These are phyloP conservation scores for Muntiacus muntjak DNA, from an alignment of 2,113 vertebrate species.

Conservation along the genomic window DNA sequence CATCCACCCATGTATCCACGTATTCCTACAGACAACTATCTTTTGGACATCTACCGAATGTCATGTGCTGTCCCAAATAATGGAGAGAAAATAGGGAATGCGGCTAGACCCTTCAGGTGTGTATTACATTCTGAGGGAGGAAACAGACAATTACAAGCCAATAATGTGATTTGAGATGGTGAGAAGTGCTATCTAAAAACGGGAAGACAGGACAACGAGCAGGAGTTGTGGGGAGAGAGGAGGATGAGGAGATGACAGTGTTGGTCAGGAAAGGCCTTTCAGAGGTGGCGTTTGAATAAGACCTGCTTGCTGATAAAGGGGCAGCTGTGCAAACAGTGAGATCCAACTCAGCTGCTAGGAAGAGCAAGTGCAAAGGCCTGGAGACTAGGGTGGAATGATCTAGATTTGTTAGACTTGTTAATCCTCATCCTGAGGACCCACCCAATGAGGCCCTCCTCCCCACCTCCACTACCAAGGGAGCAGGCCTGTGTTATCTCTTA, in stretches of 20 bases:
- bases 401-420: background rate
- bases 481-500: background rate
- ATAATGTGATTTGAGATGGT: background rate
- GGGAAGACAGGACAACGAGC: background rate
- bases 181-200: background rate
- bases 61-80: background rate
- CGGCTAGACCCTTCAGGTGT: background rate
- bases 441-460: background rate
- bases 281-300: background rate
- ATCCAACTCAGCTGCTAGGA: background rate
- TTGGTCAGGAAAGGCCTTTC: background rate
- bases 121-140: background rate
- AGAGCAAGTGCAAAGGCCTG: background rate
- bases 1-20: background rate
- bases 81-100: background rate
- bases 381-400: background rate
- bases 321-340: background rate
- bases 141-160: background rate
- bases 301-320: background rate
- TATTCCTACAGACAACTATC: background rate
- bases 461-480: background rate
- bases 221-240: background rate
- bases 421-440: background rate
- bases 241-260: rapidly evolving
- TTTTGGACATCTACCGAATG: background rate